Conservation (phyloP, 23 tunicate genomes). For the Halocynthia roretzi region DNA sequence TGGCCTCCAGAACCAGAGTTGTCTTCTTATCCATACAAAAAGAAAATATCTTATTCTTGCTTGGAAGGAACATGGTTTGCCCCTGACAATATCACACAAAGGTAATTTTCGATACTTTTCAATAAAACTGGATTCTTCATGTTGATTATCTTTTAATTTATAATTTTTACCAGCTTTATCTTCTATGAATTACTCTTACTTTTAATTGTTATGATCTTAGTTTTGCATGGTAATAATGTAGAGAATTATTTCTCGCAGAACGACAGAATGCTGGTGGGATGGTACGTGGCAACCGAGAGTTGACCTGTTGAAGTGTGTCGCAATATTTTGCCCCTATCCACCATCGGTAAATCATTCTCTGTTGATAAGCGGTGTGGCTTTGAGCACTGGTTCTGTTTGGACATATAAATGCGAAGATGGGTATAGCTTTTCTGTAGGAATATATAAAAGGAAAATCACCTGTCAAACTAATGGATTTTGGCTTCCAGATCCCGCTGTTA, state of each 20-base stretch:
- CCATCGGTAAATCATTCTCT: constrained; percentile 19
- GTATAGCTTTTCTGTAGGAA: constrained; percentile 4
- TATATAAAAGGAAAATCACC: background rate
- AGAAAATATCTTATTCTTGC: constrained; percentile 22
- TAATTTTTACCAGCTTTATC: no score
- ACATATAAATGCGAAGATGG: constrained; percentile 25
- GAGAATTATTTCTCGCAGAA: background rate
- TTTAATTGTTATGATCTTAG: no score
- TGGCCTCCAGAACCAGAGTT: background rate
- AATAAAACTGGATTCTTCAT: background rate
- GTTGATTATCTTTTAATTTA: background rate
- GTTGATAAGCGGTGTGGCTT: constrained; percentile 5
- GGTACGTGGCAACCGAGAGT: constrained; percentile 38
- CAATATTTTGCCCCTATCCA: constrained; percentile 35
- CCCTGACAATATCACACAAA: constrained; percentile 15
- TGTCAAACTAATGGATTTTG: constrained; percentile 26
- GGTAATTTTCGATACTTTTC: background rate
- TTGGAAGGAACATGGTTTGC: constrained; percentile 36
- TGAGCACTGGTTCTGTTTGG: constrained; percentile 20
- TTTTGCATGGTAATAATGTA: no score
- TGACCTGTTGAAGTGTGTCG: constrained; percentile 10
- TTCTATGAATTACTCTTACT: no score
- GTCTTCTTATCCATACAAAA: constrained; percentile 4
- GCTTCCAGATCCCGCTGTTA: constrained; percentile 15
- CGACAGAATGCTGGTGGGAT: constrained; percentile 27